phyloP scores from a whole-genome alignment of 2,888 invertebrate genomes.

The Desoria tigrina region DNA sequence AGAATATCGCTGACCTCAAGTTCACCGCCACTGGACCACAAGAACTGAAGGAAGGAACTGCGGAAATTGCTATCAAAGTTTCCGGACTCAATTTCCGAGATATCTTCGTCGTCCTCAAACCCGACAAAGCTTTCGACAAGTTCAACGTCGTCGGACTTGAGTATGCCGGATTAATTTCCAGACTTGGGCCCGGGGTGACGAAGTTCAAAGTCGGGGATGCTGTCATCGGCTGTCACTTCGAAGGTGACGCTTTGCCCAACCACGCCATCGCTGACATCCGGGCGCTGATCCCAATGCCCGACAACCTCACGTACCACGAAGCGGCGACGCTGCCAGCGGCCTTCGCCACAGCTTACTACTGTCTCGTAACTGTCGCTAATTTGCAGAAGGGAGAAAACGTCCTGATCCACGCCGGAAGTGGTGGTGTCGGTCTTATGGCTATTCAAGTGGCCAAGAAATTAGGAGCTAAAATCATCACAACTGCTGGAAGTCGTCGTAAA shows the following conservation, averaged over 20 bases:
- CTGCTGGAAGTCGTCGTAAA: conserved; percentile 36
- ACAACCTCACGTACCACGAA: conserved; percentile 16
- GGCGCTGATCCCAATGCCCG: conserved; percentile 18
- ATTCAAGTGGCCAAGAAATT: conserved; percentile 34
- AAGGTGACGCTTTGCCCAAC: conserved; percentile 15
- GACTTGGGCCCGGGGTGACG: conserved; percentile 9
- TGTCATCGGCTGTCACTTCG: conserved; percentile 16
- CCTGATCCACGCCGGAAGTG: conserved; percentile 35
- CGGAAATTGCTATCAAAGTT: conserved; percentile 22
- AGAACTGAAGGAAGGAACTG: not conserved
- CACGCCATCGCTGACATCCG: not conserved
- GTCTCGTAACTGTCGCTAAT: conserved; percentile 27
- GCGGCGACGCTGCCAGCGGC: conserved; percentile 33
- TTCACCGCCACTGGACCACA: conserved; percentile 4
- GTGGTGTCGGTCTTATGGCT: conserved; percentile 37
- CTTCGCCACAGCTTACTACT: conserved; percentile 28
- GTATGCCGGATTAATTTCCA: conserved; percentile 26
- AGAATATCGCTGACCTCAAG: conserved; percentile 16
- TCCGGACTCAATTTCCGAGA: conserved; percentile 26
- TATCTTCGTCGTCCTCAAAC: conserved; percentile 26
- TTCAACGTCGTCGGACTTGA: conserved; percentile 27
- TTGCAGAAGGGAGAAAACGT: conserved; percentile 28
- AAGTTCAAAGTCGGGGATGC: conserved; percentile 27
- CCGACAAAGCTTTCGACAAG: conserved; percentile 16
- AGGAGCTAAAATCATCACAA: conserved; percentile 30